Percentiles rank a stretch among this genome's conserved stretches.
phyloP scores from a whole-genome alignment of 2,113 vertebrate genomes.

The Pipa parva region DNA sequence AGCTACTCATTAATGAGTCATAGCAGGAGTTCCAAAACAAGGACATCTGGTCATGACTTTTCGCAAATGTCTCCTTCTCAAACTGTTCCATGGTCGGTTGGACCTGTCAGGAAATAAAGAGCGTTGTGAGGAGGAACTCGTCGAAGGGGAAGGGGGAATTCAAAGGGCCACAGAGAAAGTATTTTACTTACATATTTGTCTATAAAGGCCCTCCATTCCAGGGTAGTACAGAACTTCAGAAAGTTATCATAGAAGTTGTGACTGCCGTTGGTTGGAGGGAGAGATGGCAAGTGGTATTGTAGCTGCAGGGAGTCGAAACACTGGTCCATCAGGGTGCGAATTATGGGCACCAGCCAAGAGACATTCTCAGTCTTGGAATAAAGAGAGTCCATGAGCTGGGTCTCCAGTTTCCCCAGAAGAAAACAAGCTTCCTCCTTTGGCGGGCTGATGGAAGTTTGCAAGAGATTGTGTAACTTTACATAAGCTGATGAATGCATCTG shows the following conservation, averaged over 20 bases:
- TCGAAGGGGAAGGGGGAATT: no score
- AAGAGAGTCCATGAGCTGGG: constrained; percentile 63
- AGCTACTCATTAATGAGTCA: constrained; percentile 88
- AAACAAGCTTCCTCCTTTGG: constrained; percentile 85
- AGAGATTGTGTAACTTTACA: constrained; percentile 87
- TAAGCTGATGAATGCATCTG: constrained; percentile 87
- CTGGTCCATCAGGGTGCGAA: constrained; percentile 84
- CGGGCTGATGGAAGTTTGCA: constrained; percentile 76
- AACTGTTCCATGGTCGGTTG: constrained; percentile 87
- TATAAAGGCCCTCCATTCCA: constrained; percentile 86
- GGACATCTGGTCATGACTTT: constrained; percentile 94
- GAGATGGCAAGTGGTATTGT: constrained; percentile 77
- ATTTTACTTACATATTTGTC: constrained; percentile 75
- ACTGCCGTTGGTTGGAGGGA: constrained; percentile 90
- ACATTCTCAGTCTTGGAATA: constrained; percentile 59
- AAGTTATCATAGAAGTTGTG: constrained; percentile 90
- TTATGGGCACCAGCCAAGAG: constrained; percentile 80
- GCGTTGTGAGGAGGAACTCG: no score
- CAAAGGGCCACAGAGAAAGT: no score
- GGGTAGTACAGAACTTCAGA: constrained; percentile 75
- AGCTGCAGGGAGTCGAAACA: constrained; percentile 75
- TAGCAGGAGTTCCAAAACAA: constrained; percentile 97
- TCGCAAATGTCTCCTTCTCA: constrained; percentile 85
- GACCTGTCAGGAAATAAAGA: constrained; percentile 67
- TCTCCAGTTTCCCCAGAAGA: constrained; percentile 82